phyloP scores from a whole-genome alignment of 2,888 invertebrate genomes.

The Emmelina monodactyla region DNA sequence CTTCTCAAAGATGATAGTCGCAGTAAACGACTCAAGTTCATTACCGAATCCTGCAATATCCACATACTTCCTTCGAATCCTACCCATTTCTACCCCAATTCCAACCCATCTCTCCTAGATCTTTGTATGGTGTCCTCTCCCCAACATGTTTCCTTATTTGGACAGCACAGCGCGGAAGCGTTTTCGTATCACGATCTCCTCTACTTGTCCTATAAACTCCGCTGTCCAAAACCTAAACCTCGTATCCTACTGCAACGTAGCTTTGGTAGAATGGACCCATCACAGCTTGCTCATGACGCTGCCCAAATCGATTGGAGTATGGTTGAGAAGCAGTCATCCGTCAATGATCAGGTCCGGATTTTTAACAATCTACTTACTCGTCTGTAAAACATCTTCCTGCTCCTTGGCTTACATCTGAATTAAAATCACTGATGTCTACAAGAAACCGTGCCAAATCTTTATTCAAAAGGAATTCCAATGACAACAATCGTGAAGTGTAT shows the following conservation, averaged over 20 bases:
- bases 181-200: slow-evolving; percentile 12
- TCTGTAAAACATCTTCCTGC: too few relatives aligned
- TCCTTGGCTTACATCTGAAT: slow-evolving; percentile 9
- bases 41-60: slow-evolving; percentile 8
- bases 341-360: too few relatives aligned
- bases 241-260: neutral
- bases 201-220: slow-evolving; percentile 8
- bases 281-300: neutral
- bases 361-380: too few relatives aligned
- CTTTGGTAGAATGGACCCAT: neutral
- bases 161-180: slow-evolving; percentile 10
- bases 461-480: slow-evolving; percentile 2
- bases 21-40: neutral
- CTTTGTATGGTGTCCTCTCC: slow-evolving; percentile 9
- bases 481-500: neutral
- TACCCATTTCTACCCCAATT: slow-evolving; percentile 11
- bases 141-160: slow-evolving; percentile 8
- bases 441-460: slow-evolving; percentile 5
- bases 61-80: slow-evolving; percentile 4
- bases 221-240: slow-evolving; percentile 6
- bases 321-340: neutral
- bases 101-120: slow-evolving; percentile 10
- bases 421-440: slow-evolving; percentile 4
- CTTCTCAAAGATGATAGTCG: slow-evolving; percentile 8
- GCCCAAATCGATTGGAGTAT: slow-evolving; percentile 4